A percentile compares a stretch with the other conserved stretches of the same genome.
Evolutionary conservation across 2,888 invertebrate species (phyloP).

Genomic region (Archips xylosteana): DNA sequence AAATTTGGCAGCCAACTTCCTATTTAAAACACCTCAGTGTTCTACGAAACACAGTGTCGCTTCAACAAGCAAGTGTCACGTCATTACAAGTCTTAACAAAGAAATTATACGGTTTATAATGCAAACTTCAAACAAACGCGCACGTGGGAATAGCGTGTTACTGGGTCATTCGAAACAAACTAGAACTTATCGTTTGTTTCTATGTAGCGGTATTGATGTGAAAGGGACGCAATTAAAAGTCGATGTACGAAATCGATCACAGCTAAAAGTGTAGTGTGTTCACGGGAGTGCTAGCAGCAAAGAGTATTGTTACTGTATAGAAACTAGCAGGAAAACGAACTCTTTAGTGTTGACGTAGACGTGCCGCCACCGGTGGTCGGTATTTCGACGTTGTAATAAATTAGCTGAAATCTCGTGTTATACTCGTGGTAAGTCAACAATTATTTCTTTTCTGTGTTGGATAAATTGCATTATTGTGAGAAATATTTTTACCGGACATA

Average conservation of each 20-base stretch:
- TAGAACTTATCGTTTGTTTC: background rate
- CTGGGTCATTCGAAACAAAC: conserved; percentile 4
- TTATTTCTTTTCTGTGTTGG: background rate
- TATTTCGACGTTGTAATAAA: background rate
- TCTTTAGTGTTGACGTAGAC: conserved; percentile 19
- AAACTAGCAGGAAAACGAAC: conserved; percentile 18
- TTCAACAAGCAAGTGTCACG: background rate
- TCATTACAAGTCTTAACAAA: conserved; percentile 4
- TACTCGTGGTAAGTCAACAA: conserved; percentile 14
- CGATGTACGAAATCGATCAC: background rate
- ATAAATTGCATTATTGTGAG: background rate
- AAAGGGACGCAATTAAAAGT: conserved; percentile 15
- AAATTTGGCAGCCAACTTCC: background rate
- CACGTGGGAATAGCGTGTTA: conserved; percentile 12
- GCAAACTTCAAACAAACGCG: background rate
- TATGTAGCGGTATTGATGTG: conserved; percentile 5
- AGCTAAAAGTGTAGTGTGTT: background rate
- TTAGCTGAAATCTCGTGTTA: conserved; percentile 3
- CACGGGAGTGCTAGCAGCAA: conserved; percentile 12
- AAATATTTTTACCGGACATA: background rate
- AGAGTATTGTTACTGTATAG: background rate
- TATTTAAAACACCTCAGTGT: background rate
- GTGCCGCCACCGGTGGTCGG: conserved; percentile 24
- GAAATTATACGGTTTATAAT: conserved; percentile 16
- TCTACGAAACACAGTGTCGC: conserved; percentile 24